Base-by-base conservation (phyloP, 37 sponge, comb jelly and placozoan genomes). In the Hormiphora californensis region DNA sequence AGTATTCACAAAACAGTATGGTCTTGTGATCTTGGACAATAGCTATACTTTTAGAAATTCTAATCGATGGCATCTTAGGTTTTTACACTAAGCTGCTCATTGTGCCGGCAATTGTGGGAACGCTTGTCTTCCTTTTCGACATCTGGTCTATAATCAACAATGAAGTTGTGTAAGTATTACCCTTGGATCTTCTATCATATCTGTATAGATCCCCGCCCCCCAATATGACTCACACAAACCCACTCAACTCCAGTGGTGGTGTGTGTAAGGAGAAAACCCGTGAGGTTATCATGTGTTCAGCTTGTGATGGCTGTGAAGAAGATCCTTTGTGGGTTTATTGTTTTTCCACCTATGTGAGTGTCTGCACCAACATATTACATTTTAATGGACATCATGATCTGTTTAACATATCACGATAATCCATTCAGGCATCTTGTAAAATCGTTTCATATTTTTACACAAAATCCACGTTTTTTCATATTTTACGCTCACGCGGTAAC, bases 61-160 rank as follows among this genome's bases (percentile, higher is more conserved):
- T n/a, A n/a, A n/a, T n/a, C n/a, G n/a, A n/a, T n/a, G n/a, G n/a
- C n/a, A n/a, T n/a, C n/a, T n/a, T 38, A 65, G 67, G 67, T 33
- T 65, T 65, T 33, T 65, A 65, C 67, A 65, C 67, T 7, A 65
- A 65, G 67, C 37, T 65, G 28, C 67, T 65, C 30, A 65, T 65
- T 5, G 67, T 65, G 7, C 67, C 67, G 35, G 67, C 67, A 32
- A 19, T 65, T 4, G 67, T 65, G 21, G 67, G 67, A 28, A 33
- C 36, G 11, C 32, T 65, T 4, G 67, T 65, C 17, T 65, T 65
- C 37, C 8, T 4, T 38, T 65, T 36, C 67, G 67, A 65, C 28
- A 65, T 65, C 37, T 65, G 35, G 38, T 65, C 67, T 28, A 65
- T 65, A 17, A 34, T 27, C 7, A 39, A 39, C 67, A 65, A 65